Base-by-base conservation (phyloP, 2,797 vertebrate species). In the Melanotaenia parkinsoni region DNA sequence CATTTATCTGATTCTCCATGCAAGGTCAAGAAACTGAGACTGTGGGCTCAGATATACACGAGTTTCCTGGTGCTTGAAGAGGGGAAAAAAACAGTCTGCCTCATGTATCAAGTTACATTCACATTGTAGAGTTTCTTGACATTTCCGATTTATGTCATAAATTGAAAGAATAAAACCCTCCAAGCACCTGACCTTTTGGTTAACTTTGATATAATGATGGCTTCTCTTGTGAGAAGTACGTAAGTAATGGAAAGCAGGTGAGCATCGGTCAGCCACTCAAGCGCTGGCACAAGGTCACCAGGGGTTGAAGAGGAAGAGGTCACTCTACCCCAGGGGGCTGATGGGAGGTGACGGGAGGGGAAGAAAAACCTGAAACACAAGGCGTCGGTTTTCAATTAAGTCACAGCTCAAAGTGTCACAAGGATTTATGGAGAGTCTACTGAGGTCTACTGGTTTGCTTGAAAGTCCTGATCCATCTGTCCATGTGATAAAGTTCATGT, bases 301-400 rank as follows among this genome's bases (percentile, higher is more conserved):
- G 68, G 77, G 94, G 91, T 91, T 84, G 79, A 68, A 80, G 62
- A 82, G 84, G 70, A 47, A 83, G 80, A 79, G 90, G 91, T 94
- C 91, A 90, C 58, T 77, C 61, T 63, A 79, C 82, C 88, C 80
- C 86, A 82, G 78, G 76, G 83, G 85, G 80, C 65, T 71, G 79
- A 88, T 68, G 87, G 83, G 82, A 84, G 76, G 84, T 3, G 14
- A 24, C 5, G 40, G 86, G 86, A 79, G 74, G 80, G 72, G 75
- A 64, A 63, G 76, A 81, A 76, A 3, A 64, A 67, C 47, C 67
- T 79, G 91, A 91, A 93, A 95, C 91, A 89, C 45, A 68, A 67
- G 80, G 90, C 82, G 90, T 95, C 89, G 26, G 89, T 90, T 95
- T 94, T 91, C 93, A 91, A 92, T 92, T 85, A 81, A 81, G 83